Conservation (phyloP, 2,888 invertebrate species). For the Prosapia bicincta region DNA sequence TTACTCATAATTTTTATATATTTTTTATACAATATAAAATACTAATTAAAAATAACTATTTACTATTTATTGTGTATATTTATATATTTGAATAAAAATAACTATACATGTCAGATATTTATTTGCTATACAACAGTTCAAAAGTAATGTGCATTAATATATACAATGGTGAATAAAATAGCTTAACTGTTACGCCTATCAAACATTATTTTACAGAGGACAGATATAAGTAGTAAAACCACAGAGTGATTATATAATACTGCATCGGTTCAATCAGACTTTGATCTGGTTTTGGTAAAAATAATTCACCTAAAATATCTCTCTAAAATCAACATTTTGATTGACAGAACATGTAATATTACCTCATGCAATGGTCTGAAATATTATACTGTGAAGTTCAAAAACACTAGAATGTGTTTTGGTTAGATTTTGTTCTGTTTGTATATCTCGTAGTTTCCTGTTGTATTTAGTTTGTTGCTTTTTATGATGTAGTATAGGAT, state of each 20-base stretch:
- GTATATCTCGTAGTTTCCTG: no score
- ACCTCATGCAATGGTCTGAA: no score
- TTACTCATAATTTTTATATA: background rate
- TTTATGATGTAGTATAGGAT: no score
- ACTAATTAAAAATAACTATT: background rate
- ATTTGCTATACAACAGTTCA: background rate
- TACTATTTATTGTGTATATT: background rate
- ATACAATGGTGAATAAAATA: background rate
- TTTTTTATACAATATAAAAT: background rate
- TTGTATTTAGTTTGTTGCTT: no score
- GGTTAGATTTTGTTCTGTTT: no score
- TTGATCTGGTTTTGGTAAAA: slow-evolving; percentile 3
- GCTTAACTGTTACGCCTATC: background rate
- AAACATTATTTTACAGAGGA: background rate
- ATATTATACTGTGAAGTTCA: no score
- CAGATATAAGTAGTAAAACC: background rate
- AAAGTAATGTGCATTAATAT: background rate
- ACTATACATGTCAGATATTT: background rate
- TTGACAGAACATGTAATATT: no score
- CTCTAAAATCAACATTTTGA: background rate
- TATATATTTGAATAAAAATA: background rate
- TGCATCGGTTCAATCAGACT: slow-evolving; percentile 26
- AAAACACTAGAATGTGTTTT: no score
- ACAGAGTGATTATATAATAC: slow-evolving; percentile 23
- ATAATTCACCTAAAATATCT: background rate